These are phyloP conservation scores for Cataglyphis altisquamis DNA, from an alignment of 2,888 invertebrate species.

Conservation along the genomic window DNA sequence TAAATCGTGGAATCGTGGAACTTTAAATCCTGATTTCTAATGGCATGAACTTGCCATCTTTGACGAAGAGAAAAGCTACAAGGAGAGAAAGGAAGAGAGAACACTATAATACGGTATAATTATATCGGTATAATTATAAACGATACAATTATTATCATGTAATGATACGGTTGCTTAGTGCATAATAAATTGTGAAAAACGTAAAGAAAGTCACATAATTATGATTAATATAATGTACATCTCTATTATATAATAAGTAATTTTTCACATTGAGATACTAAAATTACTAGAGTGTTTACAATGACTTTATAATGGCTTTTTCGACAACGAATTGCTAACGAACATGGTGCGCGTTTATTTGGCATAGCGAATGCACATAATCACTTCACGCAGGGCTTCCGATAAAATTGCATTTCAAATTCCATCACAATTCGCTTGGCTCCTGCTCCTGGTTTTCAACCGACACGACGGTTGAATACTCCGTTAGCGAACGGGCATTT, in stretches of 20 bases:
- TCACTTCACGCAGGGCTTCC: background rate
- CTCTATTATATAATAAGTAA: background rate
- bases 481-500: constrained; percentile 24
- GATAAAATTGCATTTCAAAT: constrained; percentile 42
- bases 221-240: no score
- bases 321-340: background rate
- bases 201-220: background rate
- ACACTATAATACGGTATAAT: background rate
- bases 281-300: background rate
- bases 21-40: constrained; percentile 1
- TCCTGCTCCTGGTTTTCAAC: constrained; percentile 2
- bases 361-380: constrained; percentile 11
- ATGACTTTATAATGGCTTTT: constrained; percentile 19
- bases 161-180: background rate
- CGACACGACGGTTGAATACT: constrained; percentile 25
- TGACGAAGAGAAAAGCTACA: background rate
- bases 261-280: background rate
- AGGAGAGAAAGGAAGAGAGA: background rate
- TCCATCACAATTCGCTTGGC: constrained; percentile 32
- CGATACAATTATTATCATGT: background rate
- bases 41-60: constrained; percentile 10
- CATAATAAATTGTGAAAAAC: background rate
- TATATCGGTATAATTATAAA: background rate
- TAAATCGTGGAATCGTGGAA: background rate
- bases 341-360: background rate